Evolutionary conservation across 2,113 vertebrate genomes (phyloP).

Genomic region (Brachionichthys hirsutus): DNA sequence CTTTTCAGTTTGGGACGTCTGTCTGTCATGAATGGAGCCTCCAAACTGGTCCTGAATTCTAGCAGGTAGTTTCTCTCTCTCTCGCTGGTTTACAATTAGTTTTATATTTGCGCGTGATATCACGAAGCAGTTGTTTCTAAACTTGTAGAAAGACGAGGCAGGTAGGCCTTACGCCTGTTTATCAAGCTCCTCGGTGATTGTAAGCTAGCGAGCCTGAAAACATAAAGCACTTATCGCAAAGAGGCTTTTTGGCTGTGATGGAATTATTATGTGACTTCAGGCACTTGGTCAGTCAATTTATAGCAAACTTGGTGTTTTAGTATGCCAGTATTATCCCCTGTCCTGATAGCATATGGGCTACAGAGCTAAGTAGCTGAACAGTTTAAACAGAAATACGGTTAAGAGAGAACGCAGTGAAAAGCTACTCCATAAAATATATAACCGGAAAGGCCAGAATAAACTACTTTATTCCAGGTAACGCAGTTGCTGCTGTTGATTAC

Average conservation of each 20-base stretch:
- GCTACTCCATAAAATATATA: background rate
- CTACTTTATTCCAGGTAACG: background rate
- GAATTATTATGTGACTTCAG: background rate
- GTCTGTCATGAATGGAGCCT: constrained; percentile 58
- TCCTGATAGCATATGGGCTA: constrained; percentile 15
- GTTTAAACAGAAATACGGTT: constrained; percentile 6
- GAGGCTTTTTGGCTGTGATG: background rate
- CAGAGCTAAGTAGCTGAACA: constrained; percentile 20
- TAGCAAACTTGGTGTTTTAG: background rate
- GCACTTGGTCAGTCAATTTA: background rate
- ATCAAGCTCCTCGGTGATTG: background rate
- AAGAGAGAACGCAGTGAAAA: constrained; percentile 12
- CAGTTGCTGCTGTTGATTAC: background rate
- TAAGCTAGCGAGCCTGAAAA: constrained; percentile 3
- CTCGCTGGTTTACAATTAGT: background rate
- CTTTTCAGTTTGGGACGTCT: constrained; percentile 72
- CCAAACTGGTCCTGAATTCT: constrained; percentile 59
- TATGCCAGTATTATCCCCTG: constrained; percentile 6
- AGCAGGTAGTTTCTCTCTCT: constrained; percentile 86
- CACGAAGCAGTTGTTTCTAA: background rate
- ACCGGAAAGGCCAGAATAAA: background rate
- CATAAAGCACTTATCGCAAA: background rate
- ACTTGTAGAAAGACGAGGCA: background rate
- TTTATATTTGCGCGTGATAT: background rate
- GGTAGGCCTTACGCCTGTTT: constrained; percentile 1